Percentiles rank a stretch among this genome's conserved stretches.
phyloP scores from a whole-genome alignment of 2,113 vertebrate genomes.

The Phrynosoma blainvillii region DNA sequence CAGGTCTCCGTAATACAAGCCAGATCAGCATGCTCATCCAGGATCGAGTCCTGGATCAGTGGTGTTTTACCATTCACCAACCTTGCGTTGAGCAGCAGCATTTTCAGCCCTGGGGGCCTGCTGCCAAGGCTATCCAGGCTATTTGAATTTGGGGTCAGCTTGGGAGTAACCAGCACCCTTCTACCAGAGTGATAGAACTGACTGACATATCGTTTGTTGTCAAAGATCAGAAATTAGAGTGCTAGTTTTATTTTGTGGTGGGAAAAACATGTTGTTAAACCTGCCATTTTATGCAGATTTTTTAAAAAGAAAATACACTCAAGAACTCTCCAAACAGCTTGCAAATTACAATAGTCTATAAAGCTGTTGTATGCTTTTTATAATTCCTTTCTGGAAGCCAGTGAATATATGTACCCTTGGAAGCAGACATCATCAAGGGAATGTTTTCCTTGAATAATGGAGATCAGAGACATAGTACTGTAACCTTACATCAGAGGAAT shows the following conservation, averaged over 20 bases:
- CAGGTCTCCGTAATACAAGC: too few species aligned
- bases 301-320: constrained; percentile 53
- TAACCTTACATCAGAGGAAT: constrained; percentile 62
- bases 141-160: too few species aligned
- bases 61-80: too few species aligned
- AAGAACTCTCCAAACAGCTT: constrained; percentile 51
- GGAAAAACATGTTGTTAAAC: background rate
- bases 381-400: constrained; percentile 56
- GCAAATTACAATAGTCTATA: constrained; percentile 51
- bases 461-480: constrained; percentile 51
- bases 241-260: constrained; percentile 35
- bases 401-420: constrained; percentile 50
- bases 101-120: too few species aligned
- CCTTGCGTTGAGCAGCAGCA: too few species aligned
- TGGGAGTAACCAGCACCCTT: too few species aligned
- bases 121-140: too few species aligned
- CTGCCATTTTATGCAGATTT: constrained; percentile 43
- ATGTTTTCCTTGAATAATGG: constrained; percentile 63
- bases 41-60: too few species aligned
- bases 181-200: background rate
- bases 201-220: background rate
- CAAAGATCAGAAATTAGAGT: constrained; percentile 37
- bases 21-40: too few species aligned
- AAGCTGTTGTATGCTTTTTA: constrained; percentile 49
- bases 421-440: constrained; percentile 51